These are phyloP conservation scores for Martes flavigula DNA, from an alignment of 2,797 vertebrate genomes.

Conservation along the genomic window DNA sequence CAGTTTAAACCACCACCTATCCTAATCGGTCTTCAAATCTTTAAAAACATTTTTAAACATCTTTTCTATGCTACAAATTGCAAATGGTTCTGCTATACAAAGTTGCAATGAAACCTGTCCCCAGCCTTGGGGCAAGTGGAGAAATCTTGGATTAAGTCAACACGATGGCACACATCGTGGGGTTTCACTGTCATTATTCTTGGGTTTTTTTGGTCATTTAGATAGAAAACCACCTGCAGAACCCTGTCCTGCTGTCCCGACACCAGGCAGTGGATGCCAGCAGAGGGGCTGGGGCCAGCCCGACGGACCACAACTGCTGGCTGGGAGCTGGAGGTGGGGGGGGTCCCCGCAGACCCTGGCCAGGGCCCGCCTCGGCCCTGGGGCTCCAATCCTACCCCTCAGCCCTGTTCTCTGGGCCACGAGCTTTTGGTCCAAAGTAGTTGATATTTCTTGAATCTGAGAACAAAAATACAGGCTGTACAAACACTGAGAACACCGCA, in stretches of 20 bases:
- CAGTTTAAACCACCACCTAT: constrained; percentile 46
- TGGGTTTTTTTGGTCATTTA: constrained; percentile 62
- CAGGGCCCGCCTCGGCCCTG: constrained; percentile 35
- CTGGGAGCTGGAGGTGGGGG: constrained; percentile 25
- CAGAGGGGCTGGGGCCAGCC: constrained; percentile 47
- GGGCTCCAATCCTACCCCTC: constrained; percentile 9
- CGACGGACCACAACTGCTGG: constrained; percentile 8
- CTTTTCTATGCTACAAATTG: constrained; percentile 66
- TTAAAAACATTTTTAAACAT: not conserved
- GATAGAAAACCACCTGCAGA: constrained; percentile 36
- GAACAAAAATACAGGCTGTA: constrained; percentile 75
- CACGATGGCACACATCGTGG: not conserved
- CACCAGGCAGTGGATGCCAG: not conserved
- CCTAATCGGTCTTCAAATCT: constrained; percentile 52
- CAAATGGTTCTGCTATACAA: constrained; percentile 62
- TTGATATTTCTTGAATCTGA: constrained; percentile 79
- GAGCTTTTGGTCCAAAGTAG: constrained; percentile 88
- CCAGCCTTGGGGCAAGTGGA: not conserved
- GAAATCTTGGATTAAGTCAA: constrained; percentile 8
- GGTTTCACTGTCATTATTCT: not conserved
- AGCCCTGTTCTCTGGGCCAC: constrained; percentile 76
- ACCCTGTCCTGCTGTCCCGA: not conserved
- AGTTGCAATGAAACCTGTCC: constrained; percentile 40
- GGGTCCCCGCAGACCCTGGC: constrained; percentile 60
- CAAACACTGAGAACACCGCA: constrained; percentile 27